Evolutionary conservation across 1,140 invertebrate genomes (phyloP).

Genomic region (Drosophila sechellia): DNA sequence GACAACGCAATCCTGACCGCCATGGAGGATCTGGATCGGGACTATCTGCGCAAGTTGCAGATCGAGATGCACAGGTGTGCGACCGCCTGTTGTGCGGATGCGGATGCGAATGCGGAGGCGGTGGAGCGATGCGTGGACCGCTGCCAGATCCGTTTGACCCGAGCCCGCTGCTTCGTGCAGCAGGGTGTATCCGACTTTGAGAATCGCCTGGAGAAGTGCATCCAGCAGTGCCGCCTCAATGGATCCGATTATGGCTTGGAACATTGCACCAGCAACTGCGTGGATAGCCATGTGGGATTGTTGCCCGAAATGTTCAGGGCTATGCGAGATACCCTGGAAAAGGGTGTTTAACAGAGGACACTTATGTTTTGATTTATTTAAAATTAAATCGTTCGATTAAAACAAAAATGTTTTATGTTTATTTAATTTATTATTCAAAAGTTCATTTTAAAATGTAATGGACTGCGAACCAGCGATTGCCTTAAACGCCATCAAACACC

Average conservation of each 20-base stretch:
- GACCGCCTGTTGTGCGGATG: constrained; percentile 92
- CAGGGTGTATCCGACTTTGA: constrained; percentile 87
- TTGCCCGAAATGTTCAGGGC: constrained; percentile 90
- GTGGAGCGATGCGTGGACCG: constrained; percentile 92
- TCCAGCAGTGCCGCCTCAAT: constrained; percentile 85
- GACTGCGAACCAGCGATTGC: neutral
- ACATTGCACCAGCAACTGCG: constrained; percentile 92
- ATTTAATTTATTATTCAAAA: too few species aligned
- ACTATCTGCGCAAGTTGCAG: constrained; percentile 93
- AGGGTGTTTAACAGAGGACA: constrained; percentile 18
- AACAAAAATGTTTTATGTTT: too few species aligned
- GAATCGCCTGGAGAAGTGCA: constrained; percentile 93
- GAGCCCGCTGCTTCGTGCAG: constrained; percentile 91
- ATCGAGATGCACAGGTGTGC: constrained; percentile 95
- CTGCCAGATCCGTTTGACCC: constrained; percentile 89
- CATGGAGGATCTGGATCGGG: constrained; percentile 91
- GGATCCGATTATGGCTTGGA: constrained; percentile 85
- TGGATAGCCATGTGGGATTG: constrained; percentile 90
- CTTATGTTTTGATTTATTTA: neutral
- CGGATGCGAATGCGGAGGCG: constrained; percentile 88
- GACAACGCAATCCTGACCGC: constrained; percentile 91
- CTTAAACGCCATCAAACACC: constrained; percentile 17
- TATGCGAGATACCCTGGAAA: constrained; percentile 88
- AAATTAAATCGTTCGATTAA: neutral
- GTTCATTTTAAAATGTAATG: too few species aligned